These are phyloP conservation scores for Nebria brevicollis DNA, from an alignment of 2,888 invertebrate species.

Conservation along the genomic window DNA sequence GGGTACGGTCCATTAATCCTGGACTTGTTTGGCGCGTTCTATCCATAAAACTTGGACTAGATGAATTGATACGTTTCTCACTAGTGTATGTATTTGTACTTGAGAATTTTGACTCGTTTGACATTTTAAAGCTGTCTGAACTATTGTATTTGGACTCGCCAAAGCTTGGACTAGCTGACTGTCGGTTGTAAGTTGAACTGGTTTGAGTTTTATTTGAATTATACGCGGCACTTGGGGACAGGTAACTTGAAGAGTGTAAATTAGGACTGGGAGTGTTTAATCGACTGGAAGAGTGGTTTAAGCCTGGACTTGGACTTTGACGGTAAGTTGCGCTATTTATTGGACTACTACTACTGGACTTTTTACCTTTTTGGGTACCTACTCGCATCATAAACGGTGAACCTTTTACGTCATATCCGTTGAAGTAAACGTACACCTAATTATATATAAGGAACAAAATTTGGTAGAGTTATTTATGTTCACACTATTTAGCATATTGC, in stretches of 20 bases:
- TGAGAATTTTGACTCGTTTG: conserved; percentile 21
- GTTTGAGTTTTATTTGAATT: conserved; percentile 47
- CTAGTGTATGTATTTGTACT: conserved; percentile 47
- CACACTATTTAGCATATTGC: background rate
- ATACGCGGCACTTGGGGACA: conserved; percentile 53
- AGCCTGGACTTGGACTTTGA: conserved; percentile 58
- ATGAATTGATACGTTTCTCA: conserved; percentile 56
- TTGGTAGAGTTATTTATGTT: conserved; percentile 23
- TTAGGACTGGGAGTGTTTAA: conserved; percentile 57
- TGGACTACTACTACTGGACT: conserved; percentile 65
- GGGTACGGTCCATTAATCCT: conserved; percentile 24
- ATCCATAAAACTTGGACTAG: conserved; percentile 57
- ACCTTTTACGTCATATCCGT: conserved; percentile 85
- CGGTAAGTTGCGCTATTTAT: conserved; percentile 57
- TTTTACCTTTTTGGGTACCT: conserved; percentile 75
- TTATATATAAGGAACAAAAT: conserved; percentile 5
- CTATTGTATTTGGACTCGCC: conserved; percentile 24
- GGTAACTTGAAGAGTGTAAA: conserved; percentile 47
- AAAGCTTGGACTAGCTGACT: conserved; percentile 56
- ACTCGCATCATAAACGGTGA: conserved; percentile 90
- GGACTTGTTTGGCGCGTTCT: conserved; percentile 39
- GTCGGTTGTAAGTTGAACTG: conserved; percentile 50
- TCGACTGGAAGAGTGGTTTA: conserved; percentile 50
- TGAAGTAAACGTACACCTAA: conserved; percentile 91
- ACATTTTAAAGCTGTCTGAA: conserved; percentile 58